A percentile compares a stretch with the other conserved stretches of the same genome.
Conservation (phyloP, 37 sponge, comb jelly and placozoan species). For the Chondrosia reniformis region DNA sequence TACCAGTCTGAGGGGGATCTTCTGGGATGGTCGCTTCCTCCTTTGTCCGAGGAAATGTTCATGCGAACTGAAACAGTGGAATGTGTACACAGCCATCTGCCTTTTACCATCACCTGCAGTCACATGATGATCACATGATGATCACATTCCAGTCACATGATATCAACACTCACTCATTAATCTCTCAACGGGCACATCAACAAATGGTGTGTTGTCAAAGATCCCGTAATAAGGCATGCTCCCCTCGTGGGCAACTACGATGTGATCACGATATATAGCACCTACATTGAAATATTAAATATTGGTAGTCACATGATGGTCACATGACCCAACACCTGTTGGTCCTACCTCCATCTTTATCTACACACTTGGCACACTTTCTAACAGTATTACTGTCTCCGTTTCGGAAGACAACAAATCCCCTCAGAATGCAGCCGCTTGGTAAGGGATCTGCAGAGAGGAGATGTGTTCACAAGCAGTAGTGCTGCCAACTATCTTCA, state of each 20-base stretch:
- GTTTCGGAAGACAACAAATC: no score
- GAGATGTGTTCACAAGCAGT: no score
- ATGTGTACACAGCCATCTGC: neutral
- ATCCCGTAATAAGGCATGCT: neutral
- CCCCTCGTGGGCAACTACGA: neutral
- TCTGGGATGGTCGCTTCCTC: neutral
- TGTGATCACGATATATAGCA: neutral
- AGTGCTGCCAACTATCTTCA: no score
- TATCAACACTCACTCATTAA: neutral
- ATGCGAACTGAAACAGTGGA: slow-evolving; percentile 12
- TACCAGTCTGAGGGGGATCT: neutral
- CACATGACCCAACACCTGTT: neutral
- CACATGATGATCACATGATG: neutral
- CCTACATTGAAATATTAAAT: neutral
- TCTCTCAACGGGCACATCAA: neutral
- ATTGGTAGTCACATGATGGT: neutral
- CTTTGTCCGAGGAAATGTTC: neutral
- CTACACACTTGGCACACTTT: no score
- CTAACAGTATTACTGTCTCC: no score
- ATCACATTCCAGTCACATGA: no score
- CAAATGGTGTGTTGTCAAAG: neutral
- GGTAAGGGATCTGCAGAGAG: no score
- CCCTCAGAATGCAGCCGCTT: no score
- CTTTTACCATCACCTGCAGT: neutral
- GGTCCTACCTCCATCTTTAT: no score